Percentiles rank a stretch among this genome's conserved stretches.
Evolutionary conservation across 2,888 invertebrate species (phyloP).

Genomic region (Esperia sulphurella): DNA sequence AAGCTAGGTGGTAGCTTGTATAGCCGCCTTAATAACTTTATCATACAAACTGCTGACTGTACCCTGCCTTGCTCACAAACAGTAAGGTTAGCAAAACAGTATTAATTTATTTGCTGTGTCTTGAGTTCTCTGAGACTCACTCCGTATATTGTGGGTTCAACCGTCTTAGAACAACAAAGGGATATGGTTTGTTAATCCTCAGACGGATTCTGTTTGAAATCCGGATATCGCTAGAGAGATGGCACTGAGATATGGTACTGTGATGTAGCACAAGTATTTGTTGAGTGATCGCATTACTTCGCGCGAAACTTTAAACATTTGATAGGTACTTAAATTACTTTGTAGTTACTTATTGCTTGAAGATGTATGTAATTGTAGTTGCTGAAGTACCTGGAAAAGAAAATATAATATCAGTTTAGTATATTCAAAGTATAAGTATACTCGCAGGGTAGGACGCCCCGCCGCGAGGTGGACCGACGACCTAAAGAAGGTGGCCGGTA

Average conservation of each 20-base stretch:
- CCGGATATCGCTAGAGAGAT: background rate
- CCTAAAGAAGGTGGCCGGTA: no score
- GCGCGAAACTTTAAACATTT: no score
- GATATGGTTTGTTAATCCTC: slow-evolving; percentile 1
- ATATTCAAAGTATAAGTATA: no score
- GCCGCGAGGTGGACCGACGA: no score
- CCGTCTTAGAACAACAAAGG: slow-evolving; percentile 1
- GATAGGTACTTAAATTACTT: no score
- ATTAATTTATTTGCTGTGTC: background rate
- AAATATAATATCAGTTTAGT: no score
- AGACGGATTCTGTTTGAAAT: slow-evolving; percentile 3
- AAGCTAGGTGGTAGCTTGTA: no score
- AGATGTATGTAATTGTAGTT: no score
- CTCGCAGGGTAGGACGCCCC: no score
- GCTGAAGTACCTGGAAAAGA: no score
- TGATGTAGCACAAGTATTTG: background rate
- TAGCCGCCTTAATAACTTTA: no score
- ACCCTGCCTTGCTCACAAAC: background rate
- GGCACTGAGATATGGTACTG: background rate
- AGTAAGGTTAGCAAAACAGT: background rate
- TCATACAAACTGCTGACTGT: background rate
- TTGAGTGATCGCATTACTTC: background rate
- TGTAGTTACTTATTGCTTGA: no score
- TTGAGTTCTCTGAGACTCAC: background rate
- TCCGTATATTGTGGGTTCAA: background rate